Percentiles rank a stretch among this genome's conserved stretches.
Evolutionary conservation across 23 tunicate genomes (phyloP).

Genomic region (Diplosoma virens): DNA sequence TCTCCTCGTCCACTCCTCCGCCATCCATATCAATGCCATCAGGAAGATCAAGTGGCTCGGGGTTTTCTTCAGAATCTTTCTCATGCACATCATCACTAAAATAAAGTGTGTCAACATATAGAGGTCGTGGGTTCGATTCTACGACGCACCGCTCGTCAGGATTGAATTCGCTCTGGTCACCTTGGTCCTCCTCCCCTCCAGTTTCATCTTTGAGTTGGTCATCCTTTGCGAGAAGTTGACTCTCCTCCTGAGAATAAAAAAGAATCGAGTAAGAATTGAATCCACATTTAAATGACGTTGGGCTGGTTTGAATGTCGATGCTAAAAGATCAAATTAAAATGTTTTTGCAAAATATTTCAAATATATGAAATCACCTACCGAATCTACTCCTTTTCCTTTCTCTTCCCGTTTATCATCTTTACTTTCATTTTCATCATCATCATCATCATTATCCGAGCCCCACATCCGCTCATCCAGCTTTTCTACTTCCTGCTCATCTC

Average conservation of each 20-base stretch:
- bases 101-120: too few relatives aligned
- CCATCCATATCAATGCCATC: slow-evolving; percentile 32
- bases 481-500: slow-evolving; percentile 56
- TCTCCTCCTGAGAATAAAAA: slow-evolving; percentile 44
- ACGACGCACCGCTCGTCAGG: slow-evolving; percentile 48
- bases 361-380: slow-evolving; percentile 10
- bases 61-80: slow-evolving; percentile 12
- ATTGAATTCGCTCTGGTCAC: slow-evolving; percentile 69
- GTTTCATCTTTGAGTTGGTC: slow-evolving; percentile 48
- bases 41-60: slow-evolving; percentile 53
- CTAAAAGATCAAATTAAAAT: too few relatives aligned
- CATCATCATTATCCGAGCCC: slow-evolving; percentile 88
- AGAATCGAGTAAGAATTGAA: too few relatives aligned
- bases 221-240: slow-evolving; percentile 76
- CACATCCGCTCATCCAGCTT: slow-evolving; percentile 87
- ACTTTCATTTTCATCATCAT: slow-evolving; percentile 34
- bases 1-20: neutral
- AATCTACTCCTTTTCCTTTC: slow-evolving; percentile 75
- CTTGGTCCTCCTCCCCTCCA: slow-evolving; percentile 39
- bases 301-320: too few relatives aligned
- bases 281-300: too few relatives aligned
- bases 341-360: neutral
- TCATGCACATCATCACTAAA: slow-evolving; percentile 51
- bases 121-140: too few relatives aligned
- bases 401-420: slow-evolving; percentile 39